phyloP scores from a whole-genome alignment of 1,140 invertebrate species.

The Plutomurus gul region DNA sequence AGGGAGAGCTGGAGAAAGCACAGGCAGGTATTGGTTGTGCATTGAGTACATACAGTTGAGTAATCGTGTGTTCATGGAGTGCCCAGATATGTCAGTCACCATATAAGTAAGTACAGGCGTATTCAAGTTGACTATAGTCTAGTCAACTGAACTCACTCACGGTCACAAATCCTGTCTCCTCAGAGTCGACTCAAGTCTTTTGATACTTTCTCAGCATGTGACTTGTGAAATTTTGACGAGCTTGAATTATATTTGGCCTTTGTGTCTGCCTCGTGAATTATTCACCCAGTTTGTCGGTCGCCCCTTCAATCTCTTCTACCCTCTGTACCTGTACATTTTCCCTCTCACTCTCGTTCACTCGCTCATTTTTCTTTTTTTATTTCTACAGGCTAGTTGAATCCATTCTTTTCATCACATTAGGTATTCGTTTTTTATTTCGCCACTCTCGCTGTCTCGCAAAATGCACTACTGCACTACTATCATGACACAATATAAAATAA shows the following conservation, averaged over 20 bases:
- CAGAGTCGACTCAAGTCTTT: constrained; percentile 28
- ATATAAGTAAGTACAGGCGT: too few species aligned
- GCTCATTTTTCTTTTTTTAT: constrained; percentile 5
- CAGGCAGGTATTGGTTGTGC: background rate
- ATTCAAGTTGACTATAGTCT: background rate
- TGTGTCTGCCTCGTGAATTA: constrained; percentile 40
- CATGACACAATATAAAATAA: too few species aligned
- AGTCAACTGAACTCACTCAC: constrained; percentile 16
- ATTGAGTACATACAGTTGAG: too few species aligned
- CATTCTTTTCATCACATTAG: background rate
- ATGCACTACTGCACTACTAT: too few species aligned
- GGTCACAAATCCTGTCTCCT: constrained; percentile 34
- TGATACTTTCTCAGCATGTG: constrained; percentile 45
- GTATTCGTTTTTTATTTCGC: background rate
- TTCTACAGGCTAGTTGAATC: constrained; percentile 7
- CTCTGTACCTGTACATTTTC: too few species aligned
- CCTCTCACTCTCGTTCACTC: constrained; percentile 44
- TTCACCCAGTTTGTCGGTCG: constrained; percentile 40
- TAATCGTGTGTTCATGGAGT: too few species aligned
- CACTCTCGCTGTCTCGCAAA: too few species aligned
- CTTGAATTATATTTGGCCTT: constrained; percentile 47
- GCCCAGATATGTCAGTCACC: too few species aligned
- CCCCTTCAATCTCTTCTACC: background rate
- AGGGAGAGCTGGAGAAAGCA: background rate
- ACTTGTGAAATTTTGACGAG: constrained; percentile 49